phyloP scores from a whole-genome alignment of 1,140 invertebrate genomes.

The Eumaeus atala region DNA sequence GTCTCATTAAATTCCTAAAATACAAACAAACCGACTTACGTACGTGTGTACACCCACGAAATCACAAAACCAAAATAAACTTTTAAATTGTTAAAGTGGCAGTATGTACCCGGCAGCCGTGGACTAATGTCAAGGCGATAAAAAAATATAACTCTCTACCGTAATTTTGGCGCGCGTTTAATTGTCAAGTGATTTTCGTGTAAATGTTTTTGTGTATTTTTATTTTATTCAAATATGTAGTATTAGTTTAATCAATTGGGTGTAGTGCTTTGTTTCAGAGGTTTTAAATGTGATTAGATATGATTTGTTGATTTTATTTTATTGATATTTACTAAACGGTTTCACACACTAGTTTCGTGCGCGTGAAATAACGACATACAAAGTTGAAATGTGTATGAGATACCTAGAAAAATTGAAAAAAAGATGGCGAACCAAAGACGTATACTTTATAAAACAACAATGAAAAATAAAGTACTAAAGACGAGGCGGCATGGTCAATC shows the following conservation, averaged over 20 bases:
- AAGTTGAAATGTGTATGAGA: too few species aligned
- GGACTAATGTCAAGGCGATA: conserved; percentile 26
- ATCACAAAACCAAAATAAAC: conserved; percentile 43
- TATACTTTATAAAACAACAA: too few species aligned
- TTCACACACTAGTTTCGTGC: not conserved
- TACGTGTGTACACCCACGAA: conserved; percentile 39
- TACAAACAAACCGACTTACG: conserved; percentile 18
- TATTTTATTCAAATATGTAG: too few species aligned
- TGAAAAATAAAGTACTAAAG: too few species aligned
- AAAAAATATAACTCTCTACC: conserved; percentile 10
- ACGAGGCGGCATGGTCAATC: too few species aligned
- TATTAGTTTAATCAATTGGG: too few species aligned
- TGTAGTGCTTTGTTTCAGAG: not conserved
- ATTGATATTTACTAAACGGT: not conserved
- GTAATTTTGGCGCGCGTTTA: conserved; percentile 6
- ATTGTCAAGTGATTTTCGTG: conserved; percentile 12
- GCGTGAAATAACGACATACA: too few species aligned
- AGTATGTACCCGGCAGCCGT: conserved; percentile 28
- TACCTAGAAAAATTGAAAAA: too few species aligned
- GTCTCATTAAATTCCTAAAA: conserved; percentile 8
- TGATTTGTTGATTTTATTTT: not conserved
- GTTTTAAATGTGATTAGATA: too few species aligned
- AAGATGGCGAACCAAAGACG: too few species aligned
- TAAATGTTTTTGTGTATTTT: conserved; percentile 13
- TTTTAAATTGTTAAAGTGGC: conserved; percentile 37